A percentile compares a stretch with the other conserved stretches of the same genome.
Conservation (phyloP, 1,140 invertebrate species). For the Pogonus chalceus region DNA sequence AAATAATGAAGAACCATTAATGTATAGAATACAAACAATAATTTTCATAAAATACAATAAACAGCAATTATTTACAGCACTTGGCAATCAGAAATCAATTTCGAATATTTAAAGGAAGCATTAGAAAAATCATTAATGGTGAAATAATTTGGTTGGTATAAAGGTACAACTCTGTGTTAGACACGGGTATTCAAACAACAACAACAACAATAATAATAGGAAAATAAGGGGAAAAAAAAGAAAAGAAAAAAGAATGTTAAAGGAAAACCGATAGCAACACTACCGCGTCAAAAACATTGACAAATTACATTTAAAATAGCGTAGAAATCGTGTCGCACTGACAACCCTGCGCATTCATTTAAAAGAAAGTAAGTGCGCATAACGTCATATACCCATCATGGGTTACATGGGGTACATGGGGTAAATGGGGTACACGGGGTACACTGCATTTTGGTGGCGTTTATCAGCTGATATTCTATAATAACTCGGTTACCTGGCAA, state of each 20-base stretch:
- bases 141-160: not conserved
- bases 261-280: not conserved
- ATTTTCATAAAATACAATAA: too few species aligned
- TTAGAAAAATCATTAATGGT: not conserved
- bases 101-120: too few species aligned
- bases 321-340: not conserved
- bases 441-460: slow-evolving; percentile 2
- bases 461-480: slow-evolving; percentile 5
- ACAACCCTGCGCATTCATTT: not conserved
- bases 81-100: too few species aligned
- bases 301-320: slow-evolving; percentile 6
- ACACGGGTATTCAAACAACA: too few species aligned
- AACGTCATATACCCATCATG: not conserved
- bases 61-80: too few species aligned
- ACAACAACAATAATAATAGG: not conserved
- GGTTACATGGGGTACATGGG: too few species aligned
- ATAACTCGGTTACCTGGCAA: slow-evolving; percentile 25
- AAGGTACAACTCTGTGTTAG: not conserved
- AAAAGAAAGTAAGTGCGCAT: not conserved
- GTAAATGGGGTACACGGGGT: too few species aligned
- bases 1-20: too few species aligned
- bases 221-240: too few species aligned
- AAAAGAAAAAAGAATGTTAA: not conserved
- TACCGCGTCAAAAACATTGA: slow-evolving; percentile 6
- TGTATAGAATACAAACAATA: too few species aligned